Conservation (phyloP, 2,113 vertebrate genomes). For the Sorex araneus region DNA sequence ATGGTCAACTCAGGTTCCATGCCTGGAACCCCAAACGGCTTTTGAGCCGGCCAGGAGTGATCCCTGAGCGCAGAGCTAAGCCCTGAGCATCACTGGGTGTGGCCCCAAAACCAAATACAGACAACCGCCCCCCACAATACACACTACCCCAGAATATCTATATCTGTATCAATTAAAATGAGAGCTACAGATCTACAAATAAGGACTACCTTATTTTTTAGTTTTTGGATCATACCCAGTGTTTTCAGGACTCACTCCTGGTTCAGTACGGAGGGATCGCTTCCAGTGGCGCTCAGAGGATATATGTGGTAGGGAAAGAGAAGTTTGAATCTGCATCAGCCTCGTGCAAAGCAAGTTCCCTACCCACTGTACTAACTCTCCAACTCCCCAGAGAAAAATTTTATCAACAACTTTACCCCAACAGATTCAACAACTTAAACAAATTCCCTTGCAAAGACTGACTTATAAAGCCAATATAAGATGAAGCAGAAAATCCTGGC, state of each 20-base stretch:
- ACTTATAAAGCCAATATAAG: constrained; percentile 42
- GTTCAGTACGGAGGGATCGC: too few species aligned
- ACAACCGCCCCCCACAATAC: background rate
- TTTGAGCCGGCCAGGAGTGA: too few species aligned
- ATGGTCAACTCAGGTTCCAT: too few species aligned
- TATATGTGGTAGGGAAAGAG: background rate
- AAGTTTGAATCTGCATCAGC: too few species aligned
- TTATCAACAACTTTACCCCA: constrained; percentile 38
- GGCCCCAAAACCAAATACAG: background rate
- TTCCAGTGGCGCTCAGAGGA: too few species aligned
- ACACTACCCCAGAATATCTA: background rate
- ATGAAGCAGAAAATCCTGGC: background rate
- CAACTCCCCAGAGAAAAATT: background rate
- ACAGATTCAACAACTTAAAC: constrained; percentile 38
- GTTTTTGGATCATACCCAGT: too few species aligned
- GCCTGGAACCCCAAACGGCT: too few species aligned
- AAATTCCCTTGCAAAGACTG: constrained; percentile 20
- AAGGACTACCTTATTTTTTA: background rate
- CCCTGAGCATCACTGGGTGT: too few species aligned
- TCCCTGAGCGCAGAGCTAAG: too few species aligned
- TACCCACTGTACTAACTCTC: too few species aligned
- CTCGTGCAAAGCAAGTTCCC: too few species aligned
- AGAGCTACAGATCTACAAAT: background rate
- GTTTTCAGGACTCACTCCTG: too few species aligned
- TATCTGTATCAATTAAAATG: background rate